A percentile compares a stretch with the other conserved stretches of the same genome.
Conservation (phyloP, 2,888 invertebrate genomes). For the Limnephilus rhombicus region DNA sequence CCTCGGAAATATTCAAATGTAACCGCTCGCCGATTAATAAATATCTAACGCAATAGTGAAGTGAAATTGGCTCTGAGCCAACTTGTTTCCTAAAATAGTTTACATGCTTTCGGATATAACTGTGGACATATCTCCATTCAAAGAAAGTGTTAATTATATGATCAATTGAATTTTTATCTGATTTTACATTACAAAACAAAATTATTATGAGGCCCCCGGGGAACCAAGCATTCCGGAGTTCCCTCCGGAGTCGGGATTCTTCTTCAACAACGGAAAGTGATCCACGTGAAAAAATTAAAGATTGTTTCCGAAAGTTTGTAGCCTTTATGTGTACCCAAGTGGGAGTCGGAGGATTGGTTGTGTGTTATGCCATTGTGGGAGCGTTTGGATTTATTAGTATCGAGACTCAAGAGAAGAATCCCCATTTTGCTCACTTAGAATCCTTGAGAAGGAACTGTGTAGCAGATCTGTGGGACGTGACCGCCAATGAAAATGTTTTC, state of each 20-base stretch:
- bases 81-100: constrained; percentile 58
- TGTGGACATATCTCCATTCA: constrained; percentile 40
- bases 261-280: constrained; percentile 83
- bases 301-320: constrained; percentile 90
- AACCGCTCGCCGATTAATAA: constrained; percentile 42
- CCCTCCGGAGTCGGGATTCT: constrained; percentile 82
- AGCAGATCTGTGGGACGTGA: constrained; percentile 83
- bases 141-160: background rate
- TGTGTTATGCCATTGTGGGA: constrained; percentile 91
- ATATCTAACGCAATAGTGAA: constrained; percentile 44
- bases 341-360: constrained; percentile 92
- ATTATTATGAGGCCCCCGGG: constrained; percentile 52
- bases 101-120: constrained; percentile 46
- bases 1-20: constrained; percentile 41
- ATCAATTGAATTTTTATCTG: constrained; percentile 23
- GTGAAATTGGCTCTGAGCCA: constrained; percentile 56
- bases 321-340: constrained; percentile 96
- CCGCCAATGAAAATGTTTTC: constrained; percentile 82
- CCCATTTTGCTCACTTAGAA: constrained; percentile 76
- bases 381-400: constrained; percentile 89
- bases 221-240: constrained; percentile 75
- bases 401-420: constrained; percentile 81
- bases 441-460: constrained; percentile 79
- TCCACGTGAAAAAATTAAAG: constrained; percentile 87
- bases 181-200: background rate